Conservation (phyloP, 2,797 vertebrate genomes). For the Erethizon dorsatum region DNA sequence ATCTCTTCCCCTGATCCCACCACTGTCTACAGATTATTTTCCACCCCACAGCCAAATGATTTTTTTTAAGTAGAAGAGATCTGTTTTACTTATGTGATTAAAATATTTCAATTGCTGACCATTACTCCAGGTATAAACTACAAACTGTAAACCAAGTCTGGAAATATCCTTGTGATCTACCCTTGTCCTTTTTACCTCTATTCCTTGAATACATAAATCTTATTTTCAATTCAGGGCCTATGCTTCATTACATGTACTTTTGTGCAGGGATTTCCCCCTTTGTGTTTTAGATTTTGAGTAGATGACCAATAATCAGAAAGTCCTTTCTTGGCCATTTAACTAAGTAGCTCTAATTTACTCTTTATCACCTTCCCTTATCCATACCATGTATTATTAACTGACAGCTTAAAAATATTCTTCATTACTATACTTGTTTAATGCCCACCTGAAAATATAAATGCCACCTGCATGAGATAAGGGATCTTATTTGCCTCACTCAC, state of each 20-base stretch:
- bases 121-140: not conserved
- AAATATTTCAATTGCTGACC: not conserved
- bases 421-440: not conserved
- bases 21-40: not conserved
- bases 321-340: not conserved
- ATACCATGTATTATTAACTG: not conserved
- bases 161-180: not conserved
- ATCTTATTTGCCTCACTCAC: not conserved
- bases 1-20: not conserved
- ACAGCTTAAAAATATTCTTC: not conserved
- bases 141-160: not conserved
- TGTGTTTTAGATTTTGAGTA: not conserved
- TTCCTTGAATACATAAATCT: conserved; percentile 27
- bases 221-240: not conserved
- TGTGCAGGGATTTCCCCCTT: not conserved
- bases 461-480: not conserved
- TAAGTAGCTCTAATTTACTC: not conserved
- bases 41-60: not conserved
- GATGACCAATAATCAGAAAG: not conserved
- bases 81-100: not conserved
- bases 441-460: not conserved
- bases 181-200: not conserved
- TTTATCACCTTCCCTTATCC: not conserved
- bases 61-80: not conserved
- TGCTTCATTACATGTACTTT: not conserved